These are phyloP conservation scores for Archilochus colubris DNA, from an alignment of 2,113 vertebrate species.

Conservation along the genomic window DNA sequence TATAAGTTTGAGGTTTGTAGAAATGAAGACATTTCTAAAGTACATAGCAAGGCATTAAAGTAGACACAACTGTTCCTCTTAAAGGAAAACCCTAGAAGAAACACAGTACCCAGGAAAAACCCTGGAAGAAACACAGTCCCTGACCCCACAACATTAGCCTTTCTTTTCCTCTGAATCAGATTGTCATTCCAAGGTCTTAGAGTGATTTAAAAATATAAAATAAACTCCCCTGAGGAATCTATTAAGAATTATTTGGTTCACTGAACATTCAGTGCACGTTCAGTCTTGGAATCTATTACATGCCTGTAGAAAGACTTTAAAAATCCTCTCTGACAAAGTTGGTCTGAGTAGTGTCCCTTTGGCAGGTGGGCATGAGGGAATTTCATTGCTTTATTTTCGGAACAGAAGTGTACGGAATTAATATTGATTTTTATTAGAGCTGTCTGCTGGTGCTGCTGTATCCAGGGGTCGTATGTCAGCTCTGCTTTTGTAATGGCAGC, in stretches of 20 bases:
- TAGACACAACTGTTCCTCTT: neutral
- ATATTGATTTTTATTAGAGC: conserved; percentile 63
- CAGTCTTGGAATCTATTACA: conserved; percentile 53
- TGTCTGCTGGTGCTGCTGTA: conserved; percentile 11
- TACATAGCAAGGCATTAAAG: neutral
- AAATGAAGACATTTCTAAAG: neutral
- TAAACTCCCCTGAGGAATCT: conserved; percentile 60
- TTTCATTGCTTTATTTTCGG: conserved; percentile 57
- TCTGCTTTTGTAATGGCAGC: conserved; percentile 9
- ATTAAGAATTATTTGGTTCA: conserved; percentile 73
- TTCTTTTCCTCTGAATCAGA: conserved; percentile 37
- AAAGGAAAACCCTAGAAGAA: neutral
- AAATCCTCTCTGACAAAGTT: neutral
- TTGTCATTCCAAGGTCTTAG: conserved; percentile 52
- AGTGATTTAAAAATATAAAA: conserved; percentile 63
- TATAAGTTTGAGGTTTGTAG: neutral
- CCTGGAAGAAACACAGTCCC: neutral
- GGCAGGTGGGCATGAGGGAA: conserved; percentile 35
- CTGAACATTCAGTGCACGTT: conserved; percentile 55
- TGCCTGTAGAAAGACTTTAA: conserved; percentile 48
- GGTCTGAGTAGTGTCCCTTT: conserved; percentile 20
- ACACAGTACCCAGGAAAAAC: neutral
- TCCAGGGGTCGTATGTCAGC: conserved; percentile 5
- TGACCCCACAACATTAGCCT: neutral
- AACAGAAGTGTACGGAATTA: conserved; percentile 55